These are phyloP conservation scores for Glossophaga mutica DNA, from an alignment of 2,797 vertebrate genomes.

Conservation along the genomic window DNA sequence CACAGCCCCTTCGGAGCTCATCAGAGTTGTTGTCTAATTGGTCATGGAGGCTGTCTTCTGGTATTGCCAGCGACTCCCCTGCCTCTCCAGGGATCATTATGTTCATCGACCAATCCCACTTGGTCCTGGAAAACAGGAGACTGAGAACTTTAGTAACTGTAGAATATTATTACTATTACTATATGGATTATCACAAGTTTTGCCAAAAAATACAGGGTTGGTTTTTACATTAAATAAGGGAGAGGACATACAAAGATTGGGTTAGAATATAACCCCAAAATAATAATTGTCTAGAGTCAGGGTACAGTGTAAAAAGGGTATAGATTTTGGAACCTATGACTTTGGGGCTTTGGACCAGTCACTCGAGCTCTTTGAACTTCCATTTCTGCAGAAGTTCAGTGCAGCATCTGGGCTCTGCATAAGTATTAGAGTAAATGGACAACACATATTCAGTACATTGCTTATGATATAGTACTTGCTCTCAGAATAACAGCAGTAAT, in stretches of 20 bases:
- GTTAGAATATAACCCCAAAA: not conserved
- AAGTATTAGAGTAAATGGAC: not conserved
- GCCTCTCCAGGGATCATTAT: not conserved
- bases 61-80: not conserved
- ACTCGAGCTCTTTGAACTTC: not conserved
- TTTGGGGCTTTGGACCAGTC: not conserved
- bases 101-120: not conserved
- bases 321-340: not conserved
- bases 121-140: conserved; percentile 24
- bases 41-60: not conserved
- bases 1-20: conserved; percentile 44
- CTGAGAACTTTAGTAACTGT: not conserved
- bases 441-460: not conserved
- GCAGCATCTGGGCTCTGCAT: not conserved
- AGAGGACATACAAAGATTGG: not conserved
- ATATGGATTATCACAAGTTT: not conserved
- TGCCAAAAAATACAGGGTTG: not conserved
- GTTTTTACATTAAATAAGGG: not conserved
- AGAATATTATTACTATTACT: not conserved
- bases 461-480: not conserved
- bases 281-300: not conserved
- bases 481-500: not conserved
- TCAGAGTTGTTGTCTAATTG: conserved; percentile 40
- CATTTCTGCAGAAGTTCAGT: not conserved
- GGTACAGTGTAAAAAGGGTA: not conserved